phyloP scores from a whole-genome alignment of 2,797 vertebrate species.

The Cyprinella venusta region DNA sequence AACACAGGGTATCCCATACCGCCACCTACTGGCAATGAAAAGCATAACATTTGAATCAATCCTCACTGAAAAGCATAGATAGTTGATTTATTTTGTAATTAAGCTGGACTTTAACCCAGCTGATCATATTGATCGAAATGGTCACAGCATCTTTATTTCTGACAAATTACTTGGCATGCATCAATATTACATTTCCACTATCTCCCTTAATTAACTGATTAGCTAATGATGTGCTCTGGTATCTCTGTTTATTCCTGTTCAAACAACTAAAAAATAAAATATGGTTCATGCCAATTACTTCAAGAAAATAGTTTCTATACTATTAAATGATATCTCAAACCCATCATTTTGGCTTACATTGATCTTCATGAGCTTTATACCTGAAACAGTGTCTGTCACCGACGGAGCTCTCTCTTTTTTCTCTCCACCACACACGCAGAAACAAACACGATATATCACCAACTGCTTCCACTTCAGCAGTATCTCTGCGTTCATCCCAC shows the following conservation, averaged over 20 bases:
- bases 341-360: neutral
- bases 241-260: neutral
- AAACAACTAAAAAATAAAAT: neutral
- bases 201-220: slow-evolving; percentile 15
- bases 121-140: slow-evolving; percentile 3
- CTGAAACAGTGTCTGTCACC: neutral
- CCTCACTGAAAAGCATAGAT: neutral
- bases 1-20: neutral
- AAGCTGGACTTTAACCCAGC: neutral
- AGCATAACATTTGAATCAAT: neutral
- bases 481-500: neutral
- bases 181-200: slow-evolving; percentile 9
- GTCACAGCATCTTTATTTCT: neutral
- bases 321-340: too few relatives aligned
- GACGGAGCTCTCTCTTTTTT: neutral
- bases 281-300: neutral
- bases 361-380: neutral
- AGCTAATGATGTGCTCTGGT: neutral
- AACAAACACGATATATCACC: slow-evolving; percentile 26
- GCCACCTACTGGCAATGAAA: neutral
- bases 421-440: slow-evolving; percentile 14
- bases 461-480: slow-evolving; percentile 16
- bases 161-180: neutral
- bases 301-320: neutral
- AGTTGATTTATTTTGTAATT: neutral